Percentiles rank a stretch among this genome's conserved stretches.
These are phyloP conservation scores for Leptopilina syphax DNA, from an alignment of 2,888 invertebrate genomes.

Conservation along the genomic window DNA sequence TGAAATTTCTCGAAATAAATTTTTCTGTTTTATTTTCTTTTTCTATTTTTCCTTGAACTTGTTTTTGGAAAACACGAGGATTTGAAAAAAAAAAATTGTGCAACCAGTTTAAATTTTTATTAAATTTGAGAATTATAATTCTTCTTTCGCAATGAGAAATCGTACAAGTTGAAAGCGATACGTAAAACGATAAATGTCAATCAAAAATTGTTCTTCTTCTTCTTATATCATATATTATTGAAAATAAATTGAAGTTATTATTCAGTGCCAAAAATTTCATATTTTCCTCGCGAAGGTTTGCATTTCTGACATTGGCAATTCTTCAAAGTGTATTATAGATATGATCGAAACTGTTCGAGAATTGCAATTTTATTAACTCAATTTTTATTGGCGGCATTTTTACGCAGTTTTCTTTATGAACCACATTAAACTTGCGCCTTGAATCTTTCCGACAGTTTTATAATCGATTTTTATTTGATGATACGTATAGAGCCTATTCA, in stretches of 20 bases:
- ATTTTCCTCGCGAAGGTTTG: not conserved
- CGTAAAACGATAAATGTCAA: constrained; percentile 37
- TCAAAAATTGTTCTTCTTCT: constrained; percentile 9
- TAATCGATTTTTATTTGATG: constrained; percentile 6
- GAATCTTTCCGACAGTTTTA: not conserved
- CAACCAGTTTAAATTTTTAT: not conserved
- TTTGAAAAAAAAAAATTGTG: not conserved
- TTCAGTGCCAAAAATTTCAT: constrained; percentile 9
- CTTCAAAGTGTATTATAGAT: not conserved
- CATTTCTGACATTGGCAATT: constrained; percentile 17
- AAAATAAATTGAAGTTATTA: constrained; percentile 20
- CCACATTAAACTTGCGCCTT: not conserved
- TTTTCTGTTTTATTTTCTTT: no score
- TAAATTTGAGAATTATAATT: constrained; percentile 20
- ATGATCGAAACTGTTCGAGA: not conserved
- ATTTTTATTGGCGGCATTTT: not conserved
- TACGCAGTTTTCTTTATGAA: not conserved
- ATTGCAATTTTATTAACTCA: not conserved
- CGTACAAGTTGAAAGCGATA: constrained; percentile 28
- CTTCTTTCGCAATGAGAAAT: constrained; percentile 29
- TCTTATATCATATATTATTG: constrained; percentile 26
- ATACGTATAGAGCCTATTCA: not conserved
- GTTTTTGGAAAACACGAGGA: no score
- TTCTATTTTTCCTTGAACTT: no score
- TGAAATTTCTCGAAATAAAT: no score